Conservation (phyloP, 2,888 invertebrate genomes). For the Lochmaea crataegi region DNA sequence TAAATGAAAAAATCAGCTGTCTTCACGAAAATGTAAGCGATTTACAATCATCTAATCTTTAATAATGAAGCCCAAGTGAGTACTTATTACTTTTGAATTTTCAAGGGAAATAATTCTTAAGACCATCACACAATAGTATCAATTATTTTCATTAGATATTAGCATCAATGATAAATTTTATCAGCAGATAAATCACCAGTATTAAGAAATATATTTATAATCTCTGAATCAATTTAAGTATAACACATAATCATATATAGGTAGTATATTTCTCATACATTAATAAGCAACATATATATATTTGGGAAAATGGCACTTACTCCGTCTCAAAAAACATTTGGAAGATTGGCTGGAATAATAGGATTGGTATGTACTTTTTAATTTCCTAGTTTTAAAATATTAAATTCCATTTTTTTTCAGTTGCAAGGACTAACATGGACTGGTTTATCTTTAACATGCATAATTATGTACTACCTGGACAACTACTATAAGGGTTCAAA, state of each 20-base stretch:
- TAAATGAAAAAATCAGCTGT: too few species aligned
- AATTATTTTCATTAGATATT: not conserved
- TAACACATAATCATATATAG: not conserved
- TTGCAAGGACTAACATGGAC: slow-evolving; percentile 47
- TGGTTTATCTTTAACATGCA: slow-evolving; percentile 41
- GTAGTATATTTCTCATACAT: not conserved
- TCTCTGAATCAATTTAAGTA: not conserved
- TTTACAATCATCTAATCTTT: too few species aligned
- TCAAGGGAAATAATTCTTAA: too few species aligned
- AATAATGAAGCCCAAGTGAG: too few species aligned
- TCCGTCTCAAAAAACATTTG: not conserved
- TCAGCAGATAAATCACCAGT: not conserved
- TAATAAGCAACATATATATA: not conserved
- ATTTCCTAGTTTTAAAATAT: not conserved
- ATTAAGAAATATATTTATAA: not conserved
- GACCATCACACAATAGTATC: not conserved
- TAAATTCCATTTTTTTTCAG: slow-evolving; percentile 41
- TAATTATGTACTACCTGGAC: slow-evolving; percentile 35
- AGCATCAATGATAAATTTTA: not conserved
- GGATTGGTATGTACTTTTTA: not conserved
- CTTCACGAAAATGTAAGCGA: too few species aligned
- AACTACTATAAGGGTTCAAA: slow-evolving; percentile 19
- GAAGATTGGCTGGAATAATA: not conserved
- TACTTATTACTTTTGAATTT: too few species aligned
- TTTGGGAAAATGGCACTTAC: not conserved